phyloP scores from a whole-genome alignment of 2,797 vertebrate species.

The Eurystomus glaucurus region DNA sequence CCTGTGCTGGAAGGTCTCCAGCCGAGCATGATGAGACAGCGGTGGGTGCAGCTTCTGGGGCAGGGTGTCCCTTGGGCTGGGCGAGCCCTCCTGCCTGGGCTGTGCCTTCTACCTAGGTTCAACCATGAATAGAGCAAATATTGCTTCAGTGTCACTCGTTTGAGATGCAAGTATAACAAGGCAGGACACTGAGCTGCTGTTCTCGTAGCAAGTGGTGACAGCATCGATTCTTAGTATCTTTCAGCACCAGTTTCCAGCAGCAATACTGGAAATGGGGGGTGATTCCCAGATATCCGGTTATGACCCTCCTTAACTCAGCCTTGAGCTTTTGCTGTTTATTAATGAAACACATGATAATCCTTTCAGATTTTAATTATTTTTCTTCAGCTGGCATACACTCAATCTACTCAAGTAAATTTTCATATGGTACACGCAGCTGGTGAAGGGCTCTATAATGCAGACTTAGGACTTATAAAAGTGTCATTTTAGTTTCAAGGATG shows the following conservation, averaged over 20 bases:
- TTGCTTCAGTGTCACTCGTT: neutral
- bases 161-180: neutral
- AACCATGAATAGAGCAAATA: fast-evolving
- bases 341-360: neutral
- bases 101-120: neutral
- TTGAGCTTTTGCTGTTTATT: neutral
- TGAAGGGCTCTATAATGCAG: neutral
- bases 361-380: neutral
- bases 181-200: neutral
- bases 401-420: neutral
- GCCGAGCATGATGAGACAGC: fast-evolving
- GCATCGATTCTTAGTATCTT: neutral
- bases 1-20: neutral
- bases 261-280: neutral
- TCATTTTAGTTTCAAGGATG: neutral
- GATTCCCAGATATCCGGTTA: neutral
- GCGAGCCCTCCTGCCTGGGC: fast-evolving
- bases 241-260: neutral
- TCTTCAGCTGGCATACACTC: neutral
- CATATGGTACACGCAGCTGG: neutral
- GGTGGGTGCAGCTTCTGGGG: neutral
- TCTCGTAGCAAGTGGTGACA: neutral
- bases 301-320: too few species aligned
- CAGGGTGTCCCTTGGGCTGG: neutral
- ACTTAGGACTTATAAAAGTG: neutral